Base-by-base conservation (phyloP, 2,888 invertebrate genomes). In the Lasioglossum villosulum region DNA sequence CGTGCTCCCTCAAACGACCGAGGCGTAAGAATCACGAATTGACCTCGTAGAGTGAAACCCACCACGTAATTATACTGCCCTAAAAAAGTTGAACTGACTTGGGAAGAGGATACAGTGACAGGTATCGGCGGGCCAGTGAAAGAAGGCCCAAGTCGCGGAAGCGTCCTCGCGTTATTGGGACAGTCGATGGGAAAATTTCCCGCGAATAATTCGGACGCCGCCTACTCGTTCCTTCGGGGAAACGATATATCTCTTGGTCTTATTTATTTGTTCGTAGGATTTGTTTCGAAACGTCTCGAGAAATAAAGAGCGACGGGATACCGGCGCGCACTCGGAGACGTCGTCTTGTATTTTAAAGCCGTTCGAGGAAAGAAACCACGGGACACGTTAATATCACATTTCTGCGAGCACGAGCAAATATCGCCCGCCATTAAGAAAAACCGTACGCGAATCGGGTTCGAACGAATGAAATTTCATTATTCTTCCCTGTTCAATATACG, bases 311-410 rank as follows among this genome's bases (percentile, higher is more conserved):
- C 23, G 2, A 4, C 34, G 42, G 34, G 30, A 70, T 42, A 52
- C 34, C 23, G 23, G 52, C 23, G 39, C n/a, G 39, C 68, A 30
- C 39, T 52, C 48, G 48, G 30, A n/a, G 23, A 16, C 52, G 73
- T 73, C 75, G 34, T 63, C 71, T 82, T 71, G 83, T 82, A 82
- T 82, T 83, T 83, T 72, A 66, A 76, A 66, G 34, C 83, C 59
- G n/a, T 75, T 72, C 83, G 52, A 34, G 42, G 83, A 75, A 83
- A 66, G 42, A 27, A 27, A 76, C 48, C 8, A 59, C 70, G n/a
- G 45, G 16, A 16, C 12, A 23, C 37, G 39, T 39, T 78, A 66
- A 14, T 70, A 71, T 75, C 71, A 63, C 14, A 45, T 70, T 78
- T 82, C 63, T 48, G 72, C 78, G 81, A 72, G 78, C 78, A 59